Evolutionary conservation across 2,113 vertebrate genomes (phyloP), one percentile per base, ranked within the genome.

Genomic region (Paramisgurnus dabryanus): DNA sequence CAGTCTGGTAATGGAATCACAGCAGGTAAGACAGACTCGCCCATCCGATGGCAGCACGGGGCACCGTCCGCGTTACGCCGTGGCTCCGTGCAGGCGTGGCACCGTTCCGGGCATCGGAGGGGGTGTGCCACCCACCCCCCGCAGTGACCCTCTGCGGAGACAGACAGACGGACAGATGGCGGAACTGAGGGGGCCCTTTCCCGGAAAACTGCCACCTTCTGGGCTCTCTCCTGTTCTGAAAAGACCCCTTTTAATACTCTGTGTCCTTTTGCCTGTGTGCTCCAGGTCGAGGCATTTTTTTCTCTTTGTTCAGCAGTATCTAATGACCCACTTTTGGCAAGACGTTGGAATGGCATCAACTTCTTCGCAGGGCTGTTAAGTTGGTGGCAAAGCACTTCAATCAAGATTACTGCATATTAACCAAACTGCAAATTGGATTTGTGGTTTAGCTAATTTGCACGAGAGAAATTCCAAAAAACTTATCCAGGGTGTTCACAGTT

Each of bases 1-100:
- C 89, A 91, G 90, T 83, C 81, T 89, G 87, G 93, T 93, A 90
- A 91, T 94, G 90, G 94, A 93, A 92, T 87, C 90, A 87, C 93
- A 90, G 85, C 79, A 87, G 91, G 93, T 84, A 88, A 27, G 83
- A 88, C 87, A 71, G 91, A 85, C 86, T 89, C 86, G 90, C 87
- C 83, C 89, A 89, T 91, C 90, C 90, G 88, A 91, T 85, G 83
- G 87, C 85, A 68, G 87, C 79, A 60, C 87, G 86, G 87, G 86
- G 87, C 86, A 82, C 81, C 78, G 84, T 82, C 83, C 76, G 58
- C 81, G 79, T 83, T 84, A 83, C 84, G 11, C 63, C 77, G 71
- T 17, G 7, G 65, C 73, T 18, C 83, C 34, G 34, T 49, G 34
- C 81, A 70, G 75, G 55, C 18, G 60, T 81, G 83, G 82, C 79